phyloP scores from a whole-genome alignment of 1,140 invertebrate genomes.

The Drosophila melanica region DNA sequence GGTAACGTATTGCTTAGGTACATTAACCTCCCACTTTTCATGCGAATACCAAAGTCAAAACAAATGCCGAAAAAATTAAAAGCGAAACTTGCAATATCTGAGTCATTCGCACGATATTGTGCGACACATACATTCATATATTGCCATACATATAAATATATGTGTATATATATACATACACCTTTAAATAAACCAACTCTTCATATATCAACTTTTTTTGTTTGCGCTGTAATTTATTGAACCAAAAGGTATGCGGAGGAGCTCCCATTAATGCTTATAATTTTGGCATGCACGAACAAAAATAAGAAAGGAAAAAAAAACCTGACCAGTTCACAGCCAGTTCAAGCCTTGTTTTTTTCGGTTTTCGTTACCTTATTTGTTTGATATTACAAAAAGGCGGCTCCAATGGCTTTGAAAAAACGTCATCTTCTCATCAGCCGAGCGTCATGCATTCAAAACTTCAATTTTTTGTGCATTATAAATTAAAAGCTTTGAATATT shows the following conservation, averaged over 20 bases:
- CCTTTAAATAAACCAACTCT: conserved; percentile 42
- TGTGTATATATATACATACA: conserved; percentile 14
- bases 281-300: conserved; percentile 9
- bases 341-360: conserved; percentile 30
- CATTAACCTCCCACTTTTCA: conserved; percentile 59
- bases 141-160: conserved; percentile 26
- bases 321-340: conserved; percentile 32
- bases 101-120: conserved; percentile 63
- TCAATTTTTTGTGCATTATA: conserved; percentile 23
- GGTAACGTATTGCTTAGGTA: conserved; percentile 57
- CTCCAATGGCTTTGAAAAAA: conserved; percentile 57
- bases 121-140: conserved; percentile 5
- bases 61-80: conserved; percentile 46
- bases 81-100: conserved; percentile 72
- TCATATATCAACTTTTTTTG: conserved; percentile 37
- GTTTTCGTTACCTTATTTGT: conserved; percentile 60
- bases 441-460: conserved; percentile 28
- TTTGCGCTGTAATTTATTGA: conserved; percentile 62
- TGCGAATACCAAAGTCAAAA: conserved; percentile 67
- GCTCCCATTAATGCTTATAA: conserved; percentile 52
- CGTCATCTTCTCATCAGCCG: conserved; percentile 50
- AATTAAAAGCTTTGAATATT: conserved; percentile 41
- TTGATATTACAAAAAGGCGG: conserved; percentile 48
- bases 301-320: conserved; percentile 8
- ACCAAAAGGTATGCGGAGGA: conserved; percentile 48